Conservation (phyloP, 2,888 invertebrate genomes). For the Cataglyphis cursor region DNA sequence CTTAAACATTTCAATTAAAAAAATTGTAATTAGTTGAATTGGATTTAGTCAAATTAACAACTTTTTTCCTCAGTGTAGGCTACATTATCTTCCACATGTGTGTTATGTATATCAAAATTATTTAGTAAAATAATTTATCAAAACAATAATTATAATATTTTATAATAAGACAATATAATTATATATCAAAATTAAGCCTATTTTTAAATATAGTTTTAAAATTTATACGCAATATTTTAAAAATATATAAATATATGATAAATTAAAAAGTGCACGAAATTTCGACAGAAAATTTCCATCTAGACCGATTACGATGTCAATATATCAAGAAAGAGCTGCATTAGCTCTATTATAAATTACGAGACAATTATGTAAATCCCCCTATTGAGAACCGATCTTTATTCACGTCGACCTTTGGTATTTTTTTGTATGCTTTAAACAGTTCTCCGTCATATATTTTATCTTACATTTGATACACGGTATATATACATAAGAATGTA, state of each 20-base stretch:
- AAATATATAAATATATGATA: neutral
- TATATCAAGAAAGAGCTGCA: neutral
- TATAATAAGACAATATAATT: neutral
- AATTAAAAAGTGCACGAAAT: neutral
- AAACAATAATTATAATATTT: neutral
- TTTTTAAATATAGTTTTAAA: conserved; percentile 7
- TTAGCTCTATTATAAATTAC: conserved; percentile 18
- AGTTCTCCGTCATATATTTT: neutral
- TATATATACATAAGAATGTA: conserved; percentile 34
- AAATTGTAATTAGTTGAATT: too few relatives aligned
- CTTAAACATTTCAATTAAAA: too few relatives aligned
- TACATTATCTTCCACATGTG: neutral
- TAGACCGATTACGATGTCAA: neutral
- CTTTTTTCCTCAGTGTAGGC: too few relatives aligned
- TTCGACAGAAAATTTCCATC: neutral
- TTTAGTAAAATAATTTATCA: neutral
- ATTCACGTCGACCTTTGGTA: neutral
- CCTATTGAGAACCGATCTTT: neutral
- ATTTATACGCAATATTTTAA: neutral
- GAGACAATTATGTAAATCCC: conserved; percentile 21
- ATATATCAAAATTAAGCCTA: neutral
- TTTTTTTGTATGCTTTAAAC: conserved; percentile 13
- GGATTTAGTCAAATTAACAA: too few relatives aligned
- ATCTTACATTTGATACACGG: neutral
- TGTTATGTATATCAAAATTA: neutral